Base-by-base conservation (phyloP, 2,888 invertebrate species). In the Galeruca laticollis region DNA sequence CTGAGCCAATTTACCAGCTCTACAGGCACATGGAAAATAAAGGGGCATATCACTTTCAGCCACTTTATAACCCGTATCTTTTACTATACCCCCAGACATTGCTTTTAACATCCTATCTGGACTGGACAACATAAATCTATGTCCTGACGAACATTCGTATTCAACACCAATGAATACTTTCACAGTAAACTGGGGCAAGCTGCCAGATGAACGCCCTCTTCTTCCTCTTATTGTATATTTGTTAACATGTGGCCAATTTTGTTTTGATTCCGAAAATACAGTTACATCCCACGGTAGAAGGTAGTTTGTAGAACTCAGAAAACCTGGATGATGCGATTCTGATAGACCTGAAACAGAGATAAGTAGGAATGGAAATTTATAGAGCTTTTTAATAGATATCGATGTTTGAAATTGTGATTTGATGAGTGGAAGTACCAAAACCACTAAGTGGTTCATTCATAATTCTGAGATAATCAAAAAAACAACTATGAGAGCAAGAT, bases 121-220 rank as follows among this genome's bases (percentile, higher is more conserved):
- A 0, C 92, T 91, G 37, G 94, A 93, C 86, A 95, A 92, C 92
- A 98, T 96, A 84, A 96, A 96, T 66, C 97, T 89, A 85, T 99
- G 98, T n/a, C 99, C 99, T n/a, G 95, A 86, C 0, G 95, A 93
- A 85, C 99, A 99, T 86, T 99, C 99, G 85, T 98, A 99, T 84
- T 99, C 99, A 79, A 95, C 92, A 0, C 99, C 99, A 68, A 99
- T 91, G 84, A 97, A 97, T 78, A 97, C 93, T 87, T 97, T 96
- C 51, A 96, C 93, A 4, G 91, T 91, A 79, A 91, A 90, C 84
- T 78, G 88, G 80, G 80, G 81, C 73, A 84, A 77, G 64, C 84
- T 77, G 70, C 79, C 73, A 68, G 78, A 73, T 70, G 81, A 80
- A 70, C 84, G 79, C 71, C 82, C 83, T 78, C 83, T 81, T 76